Percentiles rank a stretch among this genome's conserved stretches.
Evolutionary conservation across 2,888 invertebrate species (phyloP).

Genomic region (Ophion costatus): DNA sequence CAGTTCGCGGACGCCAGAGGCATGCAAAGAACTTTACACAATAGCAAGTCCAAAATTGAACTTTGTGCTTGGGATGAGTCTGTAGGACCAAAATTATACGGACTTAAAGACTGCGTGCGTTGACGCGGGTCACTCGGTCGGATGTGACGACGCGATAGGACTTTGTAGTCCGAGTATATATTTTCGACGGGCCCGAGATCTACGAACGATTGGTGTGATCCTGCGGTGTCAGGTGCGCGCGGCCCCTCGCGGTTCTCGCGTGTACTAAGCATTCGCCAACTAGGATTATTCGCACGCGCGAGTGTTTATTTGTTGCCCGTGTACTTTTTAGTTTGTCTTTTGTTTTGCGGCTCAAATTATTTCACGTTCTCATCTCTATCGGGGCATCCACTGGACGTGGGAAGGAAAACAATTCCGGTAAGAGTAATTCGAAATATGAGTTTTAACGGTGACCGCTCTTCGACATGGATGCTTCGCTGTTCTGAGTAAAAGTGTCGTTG

Average conservation of each 20-base stretch:
- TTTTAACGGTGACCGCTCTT: not conserved
- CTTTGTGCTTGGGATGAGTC: too few species aligned
- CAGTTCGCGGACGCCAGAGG: too few species aligned
- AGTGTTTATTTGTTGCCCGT: not conserved
- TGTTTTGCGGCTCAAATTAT: not conserved
- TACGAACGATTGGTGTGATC: conserved; percentile 50
- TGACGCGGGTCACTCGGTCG: too few species aligned
- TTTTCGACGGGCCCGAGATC: conserved; percentile 25
- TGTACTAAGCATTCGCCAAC: not conserved
- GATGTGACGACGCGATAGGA: conserved; percentile 21
- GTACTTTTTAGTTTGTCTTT: not conserved
- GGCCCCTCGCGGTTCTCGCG: conserved; percentile 24
- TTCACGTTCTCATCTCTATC: not conserved
- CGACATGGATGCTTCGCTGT: not conserved
- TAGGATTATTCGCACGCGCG: conserved; percentile 6
- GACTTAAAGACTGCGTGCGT: too few species aligned
- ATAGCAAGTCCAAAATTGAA: too few species aligned
- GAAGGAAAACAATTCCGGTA: conserved; percentile 58
- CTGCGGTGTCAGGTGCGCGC: conserved; percentile 15
- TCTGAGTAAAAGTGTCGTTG: too few species aligned
- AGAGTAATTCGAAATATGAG: conserved; percentile 24
- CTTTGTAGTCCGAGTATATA: conserved; percentile 15
- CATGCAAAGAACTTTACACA: too few species aligned
- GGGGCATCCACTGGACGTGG: conserved; percentile 28
- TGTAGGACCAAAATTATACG: too few species aligned